A percentile compares a stretch with the other conserved stretches of the same genome.
Evolutionary conservation across 2,113 vertebrate genomes (phyloP).

Genomic region (Anas platyrhynchos): DNA sequence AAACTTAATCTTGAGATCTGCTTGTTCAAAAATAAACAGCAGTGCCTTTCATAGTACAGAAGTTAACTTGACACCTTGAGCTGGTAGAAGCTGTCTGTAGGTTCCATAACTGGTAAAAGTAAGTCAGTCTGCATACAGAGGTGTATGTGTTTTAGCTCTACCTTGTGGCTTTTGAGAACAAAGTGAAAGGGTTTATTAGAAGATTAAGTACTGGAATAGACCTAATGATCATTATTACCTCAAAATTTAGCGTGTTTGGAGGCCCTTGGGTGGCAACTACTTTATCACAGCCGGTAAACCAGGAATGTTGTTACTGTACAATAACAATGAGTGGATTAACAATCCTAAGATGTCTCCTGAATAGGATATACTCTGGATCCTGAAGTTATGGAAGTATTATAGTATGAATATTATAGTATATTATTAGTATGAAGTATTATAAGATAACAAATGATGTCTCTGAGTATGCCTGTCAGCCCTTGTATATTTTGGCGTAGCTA

Average conservation of each 20-base stretch:
- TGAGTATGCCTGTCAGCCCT: not conserved
- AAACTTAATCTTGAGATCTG: not conserved
- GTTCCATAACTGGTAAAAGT: not conserved
- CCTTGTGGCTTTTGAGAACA: not conserved
- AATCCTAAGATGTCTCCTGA: not conserved
- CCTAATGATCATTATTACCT: not conserved
- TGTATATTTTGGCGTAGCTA: not conserved
- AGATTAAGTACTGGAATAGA: not conserved
- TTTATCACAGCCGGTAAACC: not conserved
- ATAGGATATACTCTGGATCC: constrained; percentile 21
- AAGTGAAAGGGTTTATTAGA: not conserved
- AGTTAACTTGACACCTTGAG: not conserved
- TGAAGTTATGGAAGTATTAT: not conserved
- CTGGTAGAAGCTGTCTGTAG: not conserved
- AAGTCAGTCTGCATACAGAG: not conserved
- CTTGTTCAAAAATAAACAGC: not conserved
- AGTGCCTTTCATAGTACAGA: not conserved
- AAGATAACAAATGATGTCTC: not conserved
- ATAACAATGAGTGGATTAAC: constrained; percentile 33
- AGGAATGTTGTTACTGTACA: constrained; percentile 1
- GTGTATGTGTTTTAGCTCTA: not conserved
- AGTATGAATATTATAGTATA: no score
- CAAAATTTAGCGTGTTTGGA: not conserved
- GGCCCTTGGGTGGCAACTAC: not conserved
- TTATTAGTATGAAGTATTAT: not conserved